Evolutionary conservation across 1,140 invertebrate species (phyloP).

Genomic region (Cyphomyrmex costatus): DNA sequence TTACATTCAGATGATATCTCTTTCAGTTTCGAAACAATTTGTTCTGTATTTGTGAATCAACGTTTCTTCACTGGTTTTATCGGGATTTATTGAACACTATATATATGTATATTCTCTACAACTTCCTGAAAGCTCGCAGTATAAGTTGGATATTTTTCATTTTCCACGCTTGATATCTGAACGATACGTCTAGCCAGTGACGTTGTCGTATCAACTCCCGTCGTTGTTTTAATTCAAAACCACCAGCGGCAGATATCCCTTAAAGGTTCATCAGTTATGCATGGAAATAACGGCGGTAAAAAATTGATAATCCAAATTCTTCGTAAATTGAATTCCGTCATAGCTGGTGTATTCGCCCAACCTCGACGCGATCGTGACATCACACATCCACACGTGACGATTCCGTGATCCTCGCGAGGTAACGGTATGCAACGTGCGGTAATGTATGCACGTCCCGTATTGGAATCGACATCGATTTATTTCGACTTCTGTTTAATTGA

Average conservation of each 20-base stretch:
- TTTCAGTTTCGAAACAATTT: conserved; percentile 35
- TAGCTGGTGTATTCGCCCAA: neutral
- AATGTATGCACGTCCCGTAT: conserved; percentile 23
- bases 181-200: neutral
- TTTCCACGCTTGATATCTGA: conserved; percentile 15
- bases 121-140: neutral
- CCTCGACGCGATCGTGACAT: conserved; percentile 31
- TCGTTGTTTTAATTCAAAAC: conserved; percentile 17
- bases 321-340: conserved; percentile 48
- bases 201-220: neutral
- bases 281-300: conserved; percentile 54
- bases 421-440: neutral
- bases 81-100: neutral
- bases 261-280: conserved; percentile 62
- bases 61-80: neutral
- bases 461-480: conserved; percentile 3
- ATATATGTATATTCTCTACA: neutral
- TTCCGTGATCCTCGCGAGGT: neutral
- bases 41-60: neutral
- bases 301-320: conserved; percentile 53
- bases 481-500: conserved; percentile 32
- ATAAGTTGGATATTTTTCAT: conserved; percentile 34
- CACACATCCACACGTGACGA: conserved; percentile 1
- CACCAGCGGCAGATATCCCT: conserved; percentile 12
- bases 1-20: neutral